These are phyloP conservation scores for Toxonevra muliebris DNA, from an alignment of 2,888 invertebrate genomes.

Conservation along the genomic window DNA sequence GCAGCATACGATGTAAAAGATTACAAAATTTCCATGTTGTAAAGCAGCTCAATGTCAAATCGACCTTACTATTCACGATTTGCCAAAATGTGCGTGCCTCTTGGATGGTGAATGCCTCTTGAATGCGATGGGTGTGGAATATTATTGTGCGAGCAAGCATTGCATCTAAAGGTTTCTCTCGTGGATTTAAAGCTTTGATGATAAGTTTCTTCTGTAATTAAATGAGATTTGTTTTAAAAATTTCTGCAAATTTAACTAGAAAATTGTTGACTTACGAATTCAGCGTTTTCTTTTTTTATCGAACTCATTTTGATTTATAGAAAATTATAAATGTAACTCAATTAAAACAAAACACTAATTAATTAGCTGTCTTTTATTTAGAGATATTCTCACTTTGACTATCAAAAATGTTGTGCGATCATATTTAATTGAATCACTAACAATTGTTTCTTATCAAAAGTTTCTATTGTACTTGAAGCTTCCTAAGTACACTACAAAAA, in stretches of 20 bases:
- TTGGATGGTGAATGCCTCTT: conserved; percentile 23
- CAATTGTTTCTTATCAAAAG: not conserved
- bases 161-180: conserved; percentile 30
- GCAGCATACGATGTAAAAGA: conserved; percentile 32
- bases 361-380: no score
- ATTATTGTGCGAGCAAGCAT: conserved; percentile 22
- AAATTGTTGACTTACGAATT: not conserved
- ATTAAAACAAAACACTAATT: no score
- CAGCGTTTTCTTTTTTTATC: not conserved
- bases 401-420: no score
- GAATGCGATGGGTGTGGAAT: conserved; percentile 25
- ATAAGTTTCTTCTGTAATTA: conserved; percentile 28
- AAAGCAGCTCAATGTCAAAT: conserved; percentile 20
- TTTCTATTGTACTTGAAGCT: not conserved
- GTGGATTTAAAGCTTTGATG: conserved; percentile 31
- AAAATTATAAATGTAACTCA: no score
- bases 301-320: no score
- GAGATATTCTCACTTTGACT: no score
- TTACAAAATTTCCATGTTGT: conserved; percentile 35
- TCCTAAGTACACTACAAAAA: not conserved
- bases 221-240: conserved; percentile 4
- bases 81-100: not conserved
- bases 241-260: no score
- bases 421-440: no score
- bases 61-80: not conserved